Conservation (phyloP, 2,797 vertebrate species). For the Gymnopithys bicolor region DNA sequence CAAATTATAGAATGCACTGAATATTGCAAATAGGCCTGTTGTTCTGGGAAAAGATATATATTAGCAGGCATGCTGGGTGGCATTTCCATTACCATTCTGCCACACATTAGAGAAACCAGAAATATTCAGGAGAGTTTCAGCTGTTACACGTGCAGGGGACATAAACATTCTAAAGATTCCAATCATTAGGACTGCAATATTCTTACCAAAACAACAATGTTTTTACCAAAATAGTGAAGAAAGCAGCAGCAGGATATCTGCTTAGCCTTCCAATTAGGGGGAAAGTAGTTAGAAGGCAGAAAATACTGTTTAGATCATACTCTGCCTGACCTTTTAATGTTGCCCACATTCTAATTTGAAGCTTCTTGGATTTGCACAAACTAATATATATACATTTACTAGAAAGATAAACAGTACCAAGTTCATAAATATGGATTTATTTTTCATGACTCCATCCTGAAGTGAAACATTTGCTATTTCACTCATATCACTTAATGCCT, state of each 20-base stretch:
- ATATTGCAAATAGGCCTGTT: background rate
- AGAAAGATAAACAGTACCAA: background rate
- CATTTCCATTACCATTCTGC: background rate
- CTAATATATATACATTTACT: conserved; percentile 22
- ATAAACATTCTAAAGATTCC: background rate
- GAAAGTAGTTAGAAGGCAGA: background rate
- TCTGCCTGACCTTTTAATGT: conserved; percentile 46
- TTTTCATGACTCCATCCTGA: background rate
- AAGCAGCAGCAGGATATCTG: background rate
- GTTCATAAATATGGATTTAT: background rate
- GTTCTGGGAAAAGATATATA: background rate
- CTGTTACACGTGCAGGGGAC: background rate
- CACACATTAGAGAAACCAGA: background rate
- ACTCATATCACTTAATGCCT: background rate
- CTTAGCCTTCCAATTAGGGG: conserved; percentile 13
- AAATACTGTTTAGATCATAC: background rate
- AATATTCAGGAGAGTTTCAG: background rate
- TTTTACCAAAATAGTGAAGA: background rate
- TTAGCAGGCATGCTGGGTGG: background rate
- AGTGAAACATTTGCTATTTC: background rate
- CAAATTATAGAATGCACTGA: background rate
- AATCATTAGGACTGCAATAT: background rate
- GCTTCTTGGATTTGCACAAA: conserved; percentile 34
- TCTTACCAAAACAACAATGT: background rate
- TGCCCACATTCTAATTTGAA: conserved; percentile 12